A percentile compares a stretch with the other conserved stretches of the same genome.
Evolutionary conservation across 64 coral and sea anemone species (phyloP).

Genomic region (Montipora cactus): DNA sequence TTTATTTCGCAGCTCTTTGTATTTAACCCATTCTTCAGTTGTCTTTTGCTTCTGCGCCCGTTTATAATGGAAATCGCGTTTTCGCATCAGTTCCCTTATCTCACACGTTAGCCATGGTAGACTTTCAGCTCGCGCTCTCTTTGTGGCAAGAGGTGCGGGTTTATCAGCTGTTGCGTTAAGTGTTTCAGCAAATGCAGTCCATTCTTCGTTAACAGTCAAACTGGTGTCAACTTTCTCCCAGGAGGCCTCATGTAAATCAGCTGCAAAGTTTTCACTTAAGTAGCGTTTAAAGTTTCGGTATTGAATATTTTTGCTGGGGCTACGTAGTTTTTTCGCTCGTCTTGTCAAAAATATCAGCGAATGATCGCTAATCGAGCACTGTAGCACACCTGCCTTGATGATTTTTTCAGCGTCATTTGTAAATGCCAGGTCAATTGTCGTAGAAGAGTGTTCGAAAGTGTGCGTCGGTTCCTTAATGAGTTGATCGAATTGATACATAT

Average conservation of each 20-base stretch:
- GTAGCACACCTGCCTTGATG: constrained; percentile 3
- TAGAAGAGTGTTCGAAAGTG: not conserved
- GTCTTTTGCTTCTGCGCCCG: not conserved
- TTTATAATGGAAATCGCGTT: constrained; percentile 7
- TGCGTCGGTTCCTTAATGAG: constrained; percentile 14
- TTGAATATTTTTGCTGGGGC: too few species aligned
- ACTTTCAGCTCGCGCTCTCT: not conserved
- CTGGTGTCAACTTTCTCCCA: constrained; percentile 49
- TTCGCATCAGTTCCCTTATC: not conserved
- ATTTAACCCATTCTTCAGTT: not conserved
- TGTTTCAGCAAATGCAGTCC: not conserved
- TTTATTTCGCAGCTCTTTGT: not conserved
- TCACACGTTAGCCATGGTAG: constrained; percentile 15
- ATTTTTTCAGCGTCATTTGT: constrained; percentile 22
- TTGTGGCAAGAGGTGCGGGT: not conserved
- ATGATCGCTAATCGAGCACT: constrained; percentile 55
- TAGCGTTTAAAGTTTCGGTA: too few species aligned
- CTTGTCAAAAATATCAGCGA: constrained; percentile 38
- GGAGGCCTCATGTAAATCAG: constrained; percentile 38
- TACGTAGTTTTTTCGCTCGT: too few species aligned
- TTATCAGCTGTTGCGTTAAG: not conserved
- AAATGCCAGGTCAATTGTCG: not conserved
- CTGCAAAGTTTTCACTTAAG: not conserved
- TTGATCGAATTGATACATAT: constrained; percentile 1
- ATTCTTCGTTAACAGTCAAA: constrained; percentile 42